Evolutionary conservation across 2,888 invertebrate species (phyloP).

Genomic region (Gari tellinella): DNA sequence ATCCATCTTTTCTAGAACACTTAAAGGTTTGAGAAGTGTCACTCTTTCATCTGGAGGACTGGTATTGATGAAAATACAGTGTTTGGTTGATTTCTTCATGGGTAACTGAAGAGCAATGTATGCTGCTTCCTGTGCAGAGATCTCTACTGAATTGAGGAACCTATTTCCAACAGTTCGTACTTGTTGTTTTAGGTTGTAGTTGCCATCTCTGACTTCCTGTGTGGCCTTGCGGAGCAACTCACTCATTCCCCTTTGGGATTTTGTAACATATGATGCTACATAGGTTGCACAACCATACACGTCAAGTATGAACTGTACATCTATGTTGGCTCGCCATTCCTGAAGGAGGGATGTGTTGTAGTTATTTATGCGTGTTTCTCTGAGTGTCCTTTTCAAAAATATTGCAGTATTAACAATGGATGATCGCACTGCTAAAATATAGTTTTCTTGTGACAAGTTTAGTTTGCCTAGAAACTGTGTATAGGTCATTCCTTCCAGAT

Average conservation of each 20-base stretch:
- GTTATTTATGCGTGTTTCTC: constrained; percentile 36
- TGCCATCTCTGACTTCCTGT: constrained; percentile 50
- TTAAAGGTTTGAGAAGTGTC: constrained; percentile 67
- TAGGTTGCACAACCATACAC: constrained; percentile 63
- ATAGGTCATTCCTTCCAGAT: too few relatives aligned
- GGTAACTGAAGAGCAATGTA: constrained; percentile 64
- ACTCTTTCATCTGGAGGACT: constrained; percentile 66
- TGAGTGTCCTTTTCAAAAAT: constrained; percentile 28
- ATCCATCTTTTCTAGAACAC: constrained; percentile 53
- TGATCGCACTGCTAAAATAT: constrained; percentile 14
- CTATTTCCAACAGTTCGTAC: constrained; percentile 62
- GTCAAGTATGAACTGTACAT: constrained; percentile 44
- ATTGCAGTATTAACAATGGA: constrained; percentile 32
- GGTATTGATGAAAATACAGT: constrained; percentile 64
- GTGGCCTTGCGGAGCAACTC: constrained; percentile 50
- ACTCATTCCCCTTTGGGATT: constrained; percentile 63
- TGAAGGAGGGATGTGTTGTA: constrained; percentile 33
- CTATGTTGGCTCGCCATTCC: constrained; percentile 50
- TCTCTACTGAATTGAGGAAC: constrained; percentile 68
- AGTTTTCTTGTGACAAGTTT: background rate
- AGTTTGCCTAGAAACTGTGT: constrained; percentile 2
- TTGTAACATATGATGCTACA: constrained; percentile 61
- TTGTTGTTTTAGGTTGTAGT: constrained; percentile 37
- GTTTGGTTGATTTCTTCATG: constrained; percentile 54
- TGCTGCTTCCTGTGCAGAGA: constrained; percentile 73